phyloP scores from a whole-genome alignment of 2,113 vertebrate genomes.

The Spizaetus ornatus region DNA sequence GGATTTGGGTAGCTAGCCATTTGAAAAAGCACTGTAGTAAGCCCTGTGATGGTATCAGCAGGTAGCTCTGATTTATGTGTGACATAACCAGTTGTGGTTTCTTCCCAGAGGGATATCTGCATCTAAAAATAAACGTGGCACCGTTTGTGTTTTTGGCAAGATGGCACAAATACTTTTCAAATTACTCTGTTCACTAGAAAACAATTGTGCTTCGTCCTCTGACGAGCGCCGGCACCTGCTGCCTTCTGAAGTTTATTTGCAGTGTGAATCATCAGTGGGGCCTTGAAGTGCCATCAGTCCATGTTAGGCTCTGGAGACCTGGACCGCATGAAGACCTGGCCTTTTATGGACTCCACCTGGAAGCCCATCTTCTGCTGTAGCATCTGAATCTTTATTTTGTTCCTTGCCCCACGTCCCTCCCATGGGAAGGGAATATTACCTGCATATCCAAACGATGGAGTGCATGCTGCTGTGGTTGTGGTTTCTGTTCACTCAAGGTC shows the following conservation, averaged over 20 bases:
- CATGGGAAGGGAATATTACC: neutral
- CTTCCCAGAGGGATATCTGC: neutral
- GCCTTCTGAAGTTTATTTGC: conserved; percentile 31
- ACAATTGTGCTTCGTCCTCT: conserved; percentile 4
- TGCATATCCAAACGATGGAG: rapidly evolving
- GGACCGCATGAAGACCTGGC: neutral
- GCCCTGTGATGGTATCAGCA: neutral
- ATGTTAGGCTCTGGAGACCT: conserved; percentile 28
- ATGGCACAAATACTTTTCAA: conserved; percentile 47
- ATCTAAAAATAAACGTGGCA: conserved; percentile 34
- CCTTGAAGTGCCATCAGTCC: neutral
- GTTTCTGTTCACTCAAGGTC: neutral
- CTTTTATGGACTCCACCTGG: conserved; percentile 43
- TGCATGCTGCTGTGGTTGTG: neutral
- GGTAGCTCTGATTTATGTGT: neutral
- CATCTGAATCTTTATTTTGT: neutral
- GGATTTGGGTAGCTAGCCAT: neutral
- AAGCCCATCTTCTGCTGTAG: neutral
- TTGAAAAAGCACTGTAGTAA: neutral
- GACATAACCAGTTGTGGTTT: neutral
- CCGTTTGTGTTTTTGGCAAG: conserved; percentile 40
- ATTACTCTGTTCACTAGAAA: conserved; percentile 43
- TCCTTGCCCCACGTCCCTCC: rapidly evolving
- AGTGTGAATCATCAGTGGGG: neutral
- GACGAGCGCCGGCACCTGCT: conserved; percentile 30